Conservation (phyloP, 2,113 vertebrate species). For the Zosterops hypoxanthus region DNA sequence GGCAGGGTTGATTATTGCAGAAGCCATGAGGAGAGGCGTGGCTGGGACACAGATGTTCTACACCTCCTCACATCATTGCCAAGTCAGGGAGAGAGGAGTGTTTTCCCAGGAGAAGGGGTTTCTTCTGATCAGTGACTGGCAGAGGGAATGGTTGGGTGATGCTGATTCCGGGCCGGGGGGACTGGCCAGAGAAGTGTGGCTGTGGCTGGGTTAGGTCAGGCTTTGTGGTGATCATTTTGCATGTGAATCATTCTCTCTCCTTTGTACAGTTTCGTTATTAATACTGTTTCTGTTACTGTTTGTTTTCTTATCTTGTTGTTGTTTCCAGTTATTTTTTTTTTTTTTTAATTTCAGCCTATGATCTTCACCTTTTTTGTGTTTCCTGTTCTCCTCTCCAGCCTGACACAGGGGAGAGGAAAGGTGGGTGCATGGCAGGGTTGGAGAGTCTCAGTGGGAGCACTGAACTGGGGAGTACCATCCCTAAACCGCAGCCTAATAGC, state of each 20-base stretch:
- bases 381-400: neutral
- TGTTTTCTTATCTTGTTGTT: neutral
- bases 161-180: fast-evolving
- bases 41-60: neutral
- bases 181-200: no score
- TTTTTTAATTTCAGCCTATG: neutral
- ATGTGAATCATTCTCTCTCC: neutral
- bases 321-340: neutral
- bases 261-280: neutral
- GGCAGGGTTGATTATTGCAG: neutral
- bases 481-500: neutral
- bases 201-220: neutral
- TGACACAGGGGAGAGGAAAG: neutral
- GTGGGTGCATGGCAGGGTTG: fast-evolving
- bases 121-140: neutral
- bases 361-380: neutral
- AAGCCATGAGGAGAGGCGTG: neutral
- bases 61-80: neutral
- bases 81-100: neutral
- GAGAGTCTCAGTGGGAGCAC: neutral
- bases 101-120: fast-evolving
- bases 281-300: neutral
- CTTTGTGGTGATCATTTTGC: neutral
- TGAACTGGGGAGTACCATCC: neutral
- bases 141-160: neutral